Percentiles rank a stretch among this genome's conserved stretches.
Evolutionary conservation across 1,140 invertebrate genomes (phyloP).

Genomic region (Diabrotica undecimpunctata): DNA sequence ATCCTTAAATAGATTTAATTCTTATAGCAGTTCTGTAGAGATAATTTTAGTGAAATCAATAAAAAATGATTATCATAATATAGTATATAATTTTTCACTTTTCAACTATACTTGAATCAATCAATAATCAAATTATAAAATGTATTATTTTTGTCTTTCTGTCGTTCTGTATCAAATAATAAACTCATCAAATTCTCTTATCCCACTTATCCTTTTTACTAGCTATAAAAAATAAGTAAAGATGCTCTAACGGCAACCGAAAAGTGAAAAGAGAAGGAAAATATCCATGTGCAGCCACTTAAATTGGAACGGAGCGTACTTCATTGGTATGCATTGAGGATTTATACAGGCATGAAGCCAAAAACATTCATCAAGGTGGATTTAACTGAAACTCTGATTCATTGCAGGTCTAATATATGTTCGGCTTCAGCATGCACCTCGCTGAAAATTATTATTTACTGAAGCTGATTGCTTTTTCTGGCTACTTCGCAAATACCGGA

Average conservation of each 20-base stretch:
- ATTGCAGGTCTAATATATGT: conserved; percentile 48
- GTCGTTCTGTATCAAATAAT: no score
- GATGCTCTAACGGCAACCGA: background rate
- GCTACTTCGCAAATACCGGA: conserved; percentile 29
- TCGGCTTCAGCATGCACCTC: conserved; percentile 40
- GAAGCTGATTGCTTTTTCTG: conserved; percentile 40
- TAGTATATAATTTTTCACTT: no score
- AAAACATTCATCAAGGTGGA: conserved; percentile 50
- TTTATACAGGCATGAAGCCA: conserved; percentile 49
- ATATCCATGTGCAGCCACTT: conserved; percentile 34
- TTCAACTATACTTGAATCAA: no score
- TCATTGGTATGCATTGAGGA: conserved; percentile 50
- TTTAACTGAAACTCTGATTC: conserved; percentile 49
- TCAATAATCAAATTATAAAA: no score
- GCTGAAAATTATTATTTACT: conserved; percentile 45
- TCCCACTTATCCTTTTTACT: no score
- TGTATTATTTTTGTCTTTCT: no score
- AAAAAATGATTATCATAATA: no score
- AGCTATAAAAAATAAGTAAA: background rate
- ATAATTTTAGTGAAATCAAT: no score
- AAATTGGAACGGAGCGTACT: conserved; percentile 42
- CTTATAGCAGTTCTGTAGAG: no score
- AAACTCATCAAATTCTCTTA: no score
- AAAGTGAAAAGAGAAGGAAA: conserved; percentile 30
- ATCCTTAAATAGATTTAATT: no score